Evolutionary conservation across 1,140 invertebrate genomes (phyloP).

Genomic region (Micrasema longulum): DNA sequence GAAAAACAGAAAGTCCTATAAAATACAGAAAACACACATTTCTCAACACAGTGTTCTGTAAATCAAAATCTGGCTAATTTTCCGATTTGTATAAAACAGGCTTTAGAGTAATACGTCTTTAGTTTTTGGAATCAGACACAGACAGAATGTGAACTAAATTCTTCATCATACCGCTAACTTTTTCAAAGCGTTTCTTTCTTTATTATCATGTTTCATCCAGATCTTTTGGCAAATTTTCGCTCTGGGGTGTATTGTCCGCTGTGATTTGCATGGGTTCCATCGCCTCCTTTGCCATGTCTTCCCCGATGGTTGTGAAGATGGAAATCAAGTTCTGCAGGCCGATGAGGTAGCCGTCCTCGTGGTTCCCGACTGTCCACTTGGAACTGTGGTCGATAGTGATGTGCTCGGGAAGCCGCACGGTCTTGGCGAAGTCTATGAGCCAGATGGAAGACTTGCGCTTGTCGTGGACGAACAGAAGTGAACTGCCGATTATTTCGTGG

Average conservation of each 20-base stretch:
- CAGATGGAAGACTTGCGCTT: constrained; percentile 88
- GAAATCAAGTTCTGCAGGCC: constrained; percentile 95
- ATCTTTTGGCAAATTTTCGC: constrained; percentile 23
- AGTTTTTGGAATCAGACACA: too few relatives aligned
- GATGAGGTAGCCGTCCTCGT: constrained; percentile 97
- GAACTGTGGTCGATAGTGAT: constrained; percentile 83
- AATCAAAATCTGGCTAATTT: too few relatives aligned
- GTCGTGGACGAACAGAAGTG: constrained; percentile 96
- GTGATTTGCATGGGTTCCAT: background rate
- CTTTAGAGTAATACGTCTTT: too few relatives aligned
- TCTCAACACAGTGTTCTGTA: too few relatives aligned
- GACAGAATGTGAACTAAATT: background rate
- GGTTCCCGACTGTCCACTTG: constrained; percentile 95
- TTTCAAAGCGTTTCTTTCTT: constrained; percentile 7
- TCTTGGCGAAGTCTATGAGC: constrained; percentile 99
- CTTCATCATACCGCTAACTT: constrained; percentile 3
- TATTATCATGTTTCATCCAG: constrained; percentile 46
- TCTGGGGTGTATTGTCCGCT: constrained; percentile 10
- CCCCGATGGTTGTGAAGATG: constrained; percentile 77
- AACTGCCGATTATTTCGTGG: constrained; percentile 97
- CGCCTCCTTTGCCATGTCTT: constrained; percentile 61
- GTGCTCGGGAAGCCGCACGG: constrained; percentile 82
- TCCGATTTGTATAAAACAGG: too few relatives aligned
- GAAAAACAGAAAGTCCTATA: too few relatives aligned
- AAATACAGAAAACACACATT: too few relatives aligned